phyloP scores from a whole-genome alignment of 1,140 invertebrate species.

The Berghia stephanieae region DNA sequence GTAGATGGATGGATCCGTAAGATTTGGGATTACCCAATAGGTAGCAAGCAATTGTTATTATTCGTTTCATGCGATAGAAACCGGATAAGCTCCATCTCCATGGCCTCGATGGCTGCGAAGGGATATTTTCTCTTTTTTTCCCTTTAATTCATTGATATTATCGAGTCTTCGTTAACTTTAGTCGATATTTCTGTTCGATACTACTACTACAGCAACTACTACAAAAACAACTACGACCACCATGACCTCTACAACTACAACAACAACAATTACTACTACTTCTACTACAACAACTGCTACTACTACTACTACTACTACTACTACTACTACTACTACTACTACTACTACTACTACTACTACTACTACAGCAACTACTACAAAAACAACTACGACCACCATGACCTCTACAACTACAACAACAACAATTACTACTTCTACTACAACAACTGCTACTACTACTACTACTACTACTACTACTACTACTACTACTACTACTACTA shows the following conservation, averaged over 20 bases:
- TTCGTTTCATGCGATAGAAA: too few relatives aligned
- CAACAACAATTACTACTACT: not conserved
- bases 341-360: constrained; percentile 7
- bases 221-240: not conserved
- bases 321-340: not conserved
- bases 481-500: constrained; percentile 8
- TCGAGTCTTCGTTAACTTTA: too few relatives aligned
- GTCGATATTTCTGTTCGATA: too few relatives aligned
- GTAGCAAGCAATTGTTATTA: too few relatives aligned
- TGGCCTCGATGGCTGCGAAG: too few relatives aligned
- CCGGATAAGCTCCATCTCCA: too few relatives aligned
- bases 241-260: not conserved
- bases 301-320: constrained; percentile 4
- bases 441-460: not conserved
- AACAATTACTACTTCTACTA: not conserved
- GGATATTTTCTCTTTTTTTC: too few relatives aligned
- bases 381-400: not conserved
- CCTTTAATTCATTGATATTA: too few relatives aligned
- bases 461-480: constrained; percentile 7
- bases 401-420: not conserved
- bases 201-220: not conserved
- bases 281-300: not conserved
- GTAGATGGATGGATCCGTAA: too few relatives aligned
- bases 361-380: not conserved
- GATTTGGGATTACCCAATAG: too few relatives aligned